Evolutionary conservation across 53 echinoderm and acorn worm species (phyloP).

Genomic region (Pentamera pediparva): DNA sequence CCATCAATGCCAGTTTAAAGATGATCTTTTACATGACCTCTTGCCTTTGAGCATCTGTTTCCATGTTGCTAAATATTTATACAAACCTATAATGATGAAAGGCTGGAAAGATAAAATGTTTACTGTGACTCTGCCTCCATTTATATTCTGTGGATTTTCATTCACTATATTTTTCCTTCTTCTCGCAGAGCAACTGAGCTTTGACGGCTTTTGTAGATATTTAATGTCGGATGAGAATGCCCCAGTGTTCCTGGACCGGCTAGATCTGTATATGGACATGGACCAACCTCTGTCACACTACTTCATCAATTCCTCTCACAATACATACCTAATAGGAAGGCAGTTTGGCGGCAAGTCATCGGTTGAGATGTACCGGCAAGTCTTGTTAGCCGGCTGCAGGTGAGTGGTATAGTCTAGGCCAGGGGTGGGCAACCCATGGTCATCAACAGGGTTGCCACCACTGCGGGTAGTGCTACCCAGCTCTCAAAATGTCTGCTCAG

Average conservation of each 20-base stretch:
- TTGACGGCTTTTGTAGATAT: constrained; percentile 89
- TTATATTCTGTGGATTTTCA: neutral
- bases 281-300: constrained; percentile 96
- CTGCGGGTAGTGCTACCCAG: too few relatives aligned
- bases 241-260: constrained; percentile 88
- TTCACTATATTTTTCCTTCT: neutral
- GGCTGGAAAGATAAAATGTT: too few relatives aligned
- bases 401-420: constrained; percentile 7
- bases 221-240: constrained; percentile 99
- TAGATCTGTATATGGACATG: constrained; percentile 94
- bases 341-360: constrained; percentile 99
- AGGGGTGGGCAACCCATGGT: neutral
- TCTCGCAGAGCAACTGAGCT: constrained; percentile 62
- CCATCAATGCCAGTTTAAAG: too few relatives aligned
- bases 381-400: constrained; percentile 97
- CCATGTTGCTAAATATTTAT: too few relatives aligned
- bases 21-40: too few relatives aligned
- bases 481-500: too few relatives aligned
- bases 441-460: too few relatives aligned
- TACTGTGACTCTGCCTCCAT: neutral
- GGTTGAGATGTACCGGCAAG: constrained; percentile 99
- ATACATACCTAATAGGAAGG: constrained; percentile 95
- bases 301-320: constrained; percentile 92
- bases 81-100: too few relatives aligned
- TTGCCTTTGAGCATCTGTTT: too few relatives aligned